These are phyloP conservation scores for Rhinella marina DNA, from an alignment of 2,797 vertebrate species.

Conservation along the genomic window DNA sequence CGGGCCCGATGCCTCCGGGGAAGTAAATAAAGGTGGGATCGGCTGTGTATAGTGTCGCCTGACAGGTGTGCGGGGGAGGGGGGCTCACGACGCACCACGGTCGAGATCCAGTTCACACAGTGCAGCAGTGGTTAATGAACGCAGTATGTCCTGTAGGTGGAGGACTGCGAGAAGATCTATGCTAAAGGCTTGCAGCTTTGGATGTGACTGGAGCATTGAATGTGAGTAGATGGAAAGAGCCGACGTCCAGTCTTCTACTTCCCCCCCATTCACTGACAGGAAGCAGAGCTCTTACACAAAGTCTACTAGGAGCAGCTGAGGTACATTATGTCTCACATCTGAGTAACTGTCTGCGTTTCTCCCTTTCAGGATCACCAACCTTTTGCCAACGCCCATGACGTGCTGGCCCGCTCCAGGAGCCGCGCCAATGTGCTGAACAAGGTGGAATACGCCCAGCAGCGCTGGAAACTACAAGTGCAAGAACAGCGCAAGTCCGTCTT, in stretches of 20 bases:
- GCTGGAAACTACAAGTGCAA: slow-evolving; percentile 97
- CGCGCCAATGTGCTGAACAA: slow-evolving; percentile 95
- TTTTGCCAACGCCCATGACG: slow-evolving; percentile 94
- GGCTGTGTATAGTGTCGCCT: too few species aligned
- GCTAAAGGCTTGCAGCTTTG: too few species aligned
- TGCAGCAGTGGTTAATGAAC: too few species aligned
- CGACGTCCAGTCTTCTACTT: too few species aligned
- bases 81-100: too few species aligned
- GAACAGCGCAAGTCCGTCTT: slow-evolving; percentile 98
- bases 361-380: slow-evolving; percentile 90
- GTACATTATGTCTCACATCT: background rate
- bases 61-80: too few species aligned
- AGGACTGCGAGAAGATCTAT: too few species aligned
- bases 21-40: background rate
- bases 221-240: too few species aligned
- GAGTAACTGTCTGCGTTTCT: background rate
- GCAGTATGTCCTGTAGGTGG: too few species aligned
- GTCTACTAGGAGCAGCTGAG: background rate
- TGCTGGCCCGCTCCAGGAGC: slow-evolving; percentile 91
- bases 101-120: too few species aligned
- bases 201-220: too few species aligned
- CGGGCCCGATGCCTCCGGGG: too few species aligned
- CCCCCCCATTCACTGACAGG: background rate
- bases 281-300: background rate
- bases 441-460: slow-evolving; percentile 96